These are phyloP conservation scores for Leuctra nigra DNA, from an alignment of 2,888 invertebrate genomes.

Conservation along the genomic window DNA sequence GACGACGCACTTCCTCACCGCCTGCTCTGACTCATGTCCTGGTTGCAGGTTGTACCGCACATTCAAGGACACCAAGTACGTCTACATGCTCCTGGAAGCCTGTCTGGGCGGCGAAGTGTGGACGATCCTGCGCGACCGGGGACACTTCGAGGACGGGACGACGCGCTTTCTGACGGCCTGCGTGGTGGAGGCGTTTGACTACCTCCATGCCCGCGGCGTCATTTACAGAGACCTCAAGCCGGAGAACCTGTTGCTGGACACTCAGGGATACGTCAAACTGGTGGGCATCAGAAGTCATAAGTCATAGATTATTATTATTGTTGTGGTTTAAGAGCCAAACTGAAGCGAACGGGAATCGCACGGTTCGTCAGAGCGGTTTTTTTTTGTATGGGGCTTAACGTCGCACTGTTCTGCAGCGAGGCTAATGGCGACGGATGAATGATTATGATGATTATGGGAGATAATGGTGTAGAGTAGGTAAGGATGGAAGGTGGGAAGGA, in stretches of 20 bases:
- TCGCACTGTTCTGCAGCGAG: too few relatives aligned
- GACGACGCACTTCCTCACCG: conserved; percentile 59
- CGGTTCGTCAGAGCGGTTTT: too few relatives aligned
- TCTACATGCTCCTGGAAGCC: conserved; percentile 65
- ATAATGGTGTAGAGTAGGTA: too few relatives aligned
- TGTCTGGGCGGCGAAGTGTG: conserved; percentile 68
- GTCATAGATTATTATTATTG: too few relatives aligned
- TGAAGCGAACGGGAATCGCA: too few relatives aligned
- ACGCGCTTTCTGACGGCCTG: conserved; percentile 62
- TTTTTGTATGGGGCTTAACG: too few relatives aligned
- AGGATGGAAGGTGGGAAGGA: too few relatives aligned
- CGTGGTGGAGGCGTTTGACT: conserved; percentile 62
- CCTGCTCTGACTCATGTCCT: conserved; percentile 43
- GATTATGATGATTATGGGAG: too few relatives aligned
- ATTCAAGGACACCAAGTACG: conserved; percentile 60
- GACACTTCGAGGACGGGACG: conserved; percentile 56
- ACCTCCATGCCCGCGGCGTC: conserved; percentile 56
- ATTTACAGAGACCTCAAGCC: conserved; percentile 62
- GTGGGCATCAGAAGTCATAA: too few relatives aligned
- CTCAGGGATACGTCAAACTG: conserved; percentile 57
- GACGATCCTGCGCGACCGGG: conserved; percentile 61
- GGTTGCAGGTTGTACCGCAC: conserved; percentile 54
- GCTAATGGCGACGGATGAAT: too few relatives aligned
- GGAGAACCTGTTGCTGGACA: conserved; percentile 59
- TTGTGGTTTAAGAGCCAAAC: too few relatives aligned